These are phyloP conservation scores for Plumapathes pennacea DNA, from an alignment of 92 coral and sea anemone species.

Conservation along the genomic window DNA sequence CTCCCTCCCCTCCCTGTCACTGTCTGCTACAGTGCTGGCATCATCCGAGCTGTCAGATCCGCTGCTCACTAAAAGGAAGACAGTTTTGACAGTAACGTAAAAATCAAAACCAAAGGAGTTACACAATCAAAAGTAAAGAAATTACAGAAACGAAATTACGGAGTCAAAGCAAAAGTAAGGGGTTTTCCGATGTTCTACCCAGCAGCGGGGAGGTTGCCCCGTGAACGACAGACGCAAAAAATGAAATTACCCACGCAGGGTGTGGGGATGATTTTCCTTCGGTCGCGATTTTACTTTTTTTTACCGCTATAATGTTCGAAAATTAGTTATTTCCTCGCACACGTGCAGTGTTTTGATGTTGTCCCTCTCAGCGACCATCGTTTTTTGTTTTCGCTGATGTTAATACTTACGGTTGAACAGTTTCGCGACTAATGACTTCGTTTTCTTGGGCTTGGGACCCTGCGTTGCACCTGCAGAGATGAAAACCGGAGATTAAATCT, in stretches of 20 bases:
- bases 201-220: too few species aligned
- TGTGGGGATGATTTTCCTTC: too few species aligned
- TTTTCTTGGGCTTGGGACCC: conserved; percentile 59
- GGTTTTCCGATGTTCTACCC: too few species aligned
- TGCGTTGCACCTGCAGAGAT: too few species aligned
- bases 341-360: too few species aligned
- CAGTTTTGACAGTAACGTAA: not conserved
- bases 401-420: conserved; percentile 58
- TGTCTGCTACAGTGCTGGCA: conserved; percentile 5
- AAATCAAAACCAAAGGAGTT: not conserved
- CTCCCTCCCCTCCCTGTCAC: not conserved
- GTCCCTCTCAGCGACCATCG: conserved; percentile 1
- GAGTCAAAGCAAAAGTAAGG: not conserved
- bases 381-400: not conserved
- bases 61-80: conserved; percentile 64
- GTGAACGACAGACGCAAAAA: too few species aligned
- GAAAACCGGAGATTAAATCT: too few species aligned
- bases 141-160: not conserved
- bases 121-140: not conserved
- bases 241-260: too few species aligned
- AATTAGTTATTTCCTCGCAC: too few species aligned
- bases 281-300: too few species aligned
- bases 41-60: conserved; percentile 80
- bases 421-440: conserved; percentile 62
- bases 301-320: too few species aligned